phyloP scores from a whole-genome alignment of 2,888 invertebrate genomes.

The Hemithea aestivaria region DNA sequence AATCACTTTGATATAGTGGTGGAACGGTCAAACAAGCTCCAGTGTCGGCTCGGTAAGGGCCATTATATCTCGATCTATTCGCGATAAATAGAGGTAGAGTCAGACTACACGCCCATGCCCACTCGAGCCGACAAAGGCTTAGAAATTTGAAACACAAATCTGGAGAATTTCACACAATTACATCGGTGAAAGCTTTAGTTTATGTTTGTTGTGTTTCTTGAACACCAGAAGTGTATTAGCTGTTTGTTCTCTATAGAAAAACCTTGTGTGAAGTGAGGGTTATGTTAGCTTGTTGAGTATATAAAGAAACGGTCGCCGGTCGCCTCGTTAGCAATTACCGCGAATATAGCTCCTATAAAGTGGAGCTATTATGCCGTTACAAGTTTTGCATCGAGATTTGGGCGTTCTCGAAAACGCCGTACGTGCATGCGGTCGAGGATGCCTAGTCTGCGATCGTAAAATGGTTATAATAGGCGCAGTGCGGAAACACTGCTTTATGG shows the following conservation, averaged over 20 bases:
- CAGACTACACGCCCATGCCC: constrained; percentile 34
- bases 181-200: constrained; percentile 13
- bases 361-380: constrained; percentile 55
- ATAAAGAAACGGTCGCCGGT: constrained; percentile 31
- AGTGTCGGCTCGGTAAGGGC: constrained; percentile 37
- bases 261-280: constrained; percentile 34
- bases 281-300: constrained; percentile 40
- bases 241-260: constrained; percentile 11
- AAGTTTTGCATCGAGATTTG: constrained; percentile 55
- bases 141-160: constrained; percentile 37
- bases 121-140: constrained; percentile 38
- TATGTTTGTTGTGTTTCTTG: constrained; percentile 9
- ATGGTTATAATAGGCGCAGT: constrained; percentile 68
- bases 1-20: constrained; percentile 56
- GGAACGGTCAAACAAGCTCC: constrained; percentile 42
- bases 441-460: constrained; percentile 61
- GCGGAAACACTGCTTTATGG: constrained; percentile 67
- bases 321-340: constrained; percentile 50
- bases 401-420: constrained; percentile 47
- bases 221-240: background rate
- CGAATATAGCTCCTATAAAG: constrained; percentile 57
- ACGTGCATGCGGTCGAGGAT: constrained; percentile 53
- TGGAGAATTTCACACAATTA: constrained; percentile 25
- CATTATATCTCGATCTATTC: constrained; percentile 45
- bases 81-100: constrained; percentile 43